Base-by-base conservation (phyloP, 2,888 invertebrate species). In the Acrobasis suavella region DNA sequence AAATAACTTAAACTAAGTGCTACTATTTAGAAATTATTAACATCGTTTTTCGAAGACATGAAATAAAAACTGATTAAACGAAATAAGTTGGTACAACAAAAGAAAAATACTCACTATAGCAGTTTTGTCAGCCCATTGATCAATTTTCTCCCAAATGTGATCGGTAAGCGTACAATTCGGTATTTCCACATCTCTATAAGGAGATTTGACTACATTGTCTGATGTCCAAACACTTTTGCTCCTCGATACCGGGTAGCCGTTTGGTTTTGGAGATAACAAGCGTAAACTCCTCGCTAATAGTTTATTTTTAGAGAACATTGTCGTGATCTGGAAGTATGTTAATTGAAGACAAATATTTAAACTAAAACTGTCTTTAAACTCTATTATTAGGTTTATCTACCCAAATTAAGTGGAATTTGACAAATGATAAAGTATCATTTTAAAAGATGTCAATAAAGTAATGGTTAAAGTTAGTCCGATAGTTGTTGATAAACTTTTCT, bases 61-160 rank as follows among this genome's bases (percentile, higher is more conserved):
- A 32, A 32, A 32, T 32, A 7, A 32, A 6, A 8, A 32, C 32
- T 32, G 7, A 22, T 5, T 22, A 32, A 32, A 32, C 32, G 32
- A 32, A 32, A 32, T 6, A 6, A 32, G 32, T 32, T 32, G 32
- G 32, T 32, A 6, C 32, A 32, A 7, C 12, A 42, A 12, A 42
- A 46, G 6, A n/a, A 46, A 5, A 46, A 42, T 50, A 91, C 93
- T 89, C 87, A 95, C 96, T 81, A 94, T 64, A 22, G 95, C 95
- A 0, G 93, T 93, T 76, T 93, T 93, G 64, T 95, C 93, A 16
- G 93, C 87, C 95, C 95, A 96, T 75, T 89, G 93, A 17, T 93
- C 92, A 58, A 95, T 72, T 69, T 94, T 88, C 64, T 84, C 80
- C 94, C 95, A 95, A 22, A 96, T 81, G 68, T 92, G 93, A 69